Percentiles rank a stretch among this genome's conserved stretches.
Evolutionary conservation across 2,888 invertebrate genomes (phyloP).

Genomic region (Himalopsyche anomala): DNA sequence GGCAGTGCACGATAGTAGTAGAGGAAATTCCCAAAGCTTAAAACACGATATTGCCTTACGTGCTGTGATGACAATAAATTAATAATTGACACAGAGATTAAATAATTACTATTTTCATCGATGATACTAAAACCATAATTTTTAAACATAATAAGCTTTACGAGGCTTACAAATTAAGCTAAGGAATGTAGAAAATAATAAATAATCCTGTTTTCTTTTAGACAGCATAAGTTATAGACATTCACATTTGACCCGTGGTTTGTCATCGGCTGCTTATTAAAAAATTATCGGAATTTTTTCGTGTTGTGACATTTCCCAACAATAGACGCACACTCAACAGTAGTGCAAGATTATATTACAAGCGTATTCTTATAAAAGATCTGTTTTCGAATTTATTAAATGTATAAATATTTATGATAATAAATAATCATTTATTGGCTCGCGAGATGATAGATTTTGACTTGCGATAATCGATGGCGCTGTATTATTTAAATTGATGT

Average conservation of each 20-base stretch:
- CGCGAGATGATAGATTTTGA: neutral
- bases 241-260: constrained; percentile 3
- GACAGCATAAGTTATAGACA: neutral
- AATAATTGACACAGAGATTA: no score
- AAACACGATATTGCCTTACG: no score
- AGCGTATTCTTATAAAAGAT: neutral
- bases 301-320: constrained; percentile 28
- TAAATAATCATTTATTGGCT: constrained; percentile 11
- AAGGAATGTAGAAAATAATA: neutral
- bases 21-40: no score
- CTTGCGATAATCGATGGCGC: constrained; percentile 12
- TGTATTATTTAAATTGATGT: constrained; percentile 15
- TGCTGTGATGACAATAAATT: no score
- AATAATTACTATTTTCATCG: no score
- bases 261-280: constrained; percentile 8
- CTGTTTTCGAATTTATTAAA: neutral
- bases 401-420: constrained; percentile 29
- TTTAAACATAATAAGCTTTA: no score
- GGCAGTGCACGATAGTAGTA: no score
- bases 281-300: neutral
- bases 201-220: neutral
- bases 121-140: no score
- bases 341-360: neutral
- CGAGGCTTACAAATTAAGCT: no score
- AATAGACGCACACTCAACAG: constrained; percentile 7